Conservation (phyloP, 2,888 invertebrate genomes). For the Sipha maydis region DNA sequence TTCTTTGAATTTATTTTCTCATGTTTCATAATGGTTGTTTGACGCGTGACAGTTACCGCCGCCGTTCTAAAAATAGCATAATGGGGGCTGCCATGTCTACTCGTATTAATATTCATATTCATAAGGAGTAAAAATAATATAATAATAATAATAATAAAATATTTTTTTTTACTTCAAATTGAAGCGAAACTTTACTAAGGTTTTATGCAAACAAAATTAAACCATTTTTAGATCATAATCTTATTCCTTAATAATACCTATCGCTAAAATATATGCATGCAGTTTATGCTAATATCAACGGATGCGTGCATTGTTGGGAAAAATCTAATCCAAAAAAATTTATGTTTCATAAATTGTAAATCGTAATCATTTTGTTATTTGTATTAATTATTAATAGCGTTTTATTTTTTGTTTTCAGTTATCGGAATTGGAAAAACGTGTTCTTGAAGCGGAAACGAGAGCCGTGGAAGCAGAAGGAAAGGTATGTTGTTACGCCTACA, state of each 20-base stretch:
- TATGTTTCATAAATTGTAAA: not conserved
- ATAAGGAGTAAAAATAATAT: not conserved
- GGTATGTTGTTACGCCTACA: slow-evolving; percentile 72
- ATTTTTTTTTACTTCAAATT: not conserved
- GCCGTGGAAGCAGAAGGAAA: slow-evolving; percentile 95
- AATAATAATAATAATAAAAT: too few species aligned
- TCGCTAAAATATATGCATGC: too few species aligned
- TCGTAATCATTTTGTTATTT: not conserved
- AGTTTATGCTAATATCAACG: too few species aligned
- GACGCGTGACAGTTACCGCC: not conserved
- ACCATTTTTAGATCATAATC: too few species aligned
- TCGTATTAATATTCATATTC: not conserved
- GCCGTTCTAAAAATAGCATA: not conserved
- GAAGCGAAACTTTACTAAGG: too few species aligned
- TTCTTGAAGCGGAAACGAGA: slow-evolving; percentile 90
- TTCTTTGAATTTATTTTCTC: not conserved
- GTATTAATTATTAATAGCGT: not conserved
- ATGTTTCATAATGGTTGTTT: slow-evolving; percentile 3
- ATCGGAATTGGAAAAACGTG: slow-evolving; percentile 92
- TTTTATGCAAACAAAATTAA: too few species aligned
- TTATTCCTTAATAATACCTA: too few species aligned
- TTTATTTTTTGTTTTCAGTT: slow-evolving; percentile 76
- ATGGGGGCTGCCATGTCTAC: not conserved
- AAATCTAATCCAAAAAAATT: not conserved
- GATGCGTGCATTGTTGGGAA: too few species aligned